Percentiles rank a stretch among this genome's conserved stretches.
phyloP scores from a whole-genome alignment of 2,888 invertebrate species.

The Dione vanillae region DNA sequence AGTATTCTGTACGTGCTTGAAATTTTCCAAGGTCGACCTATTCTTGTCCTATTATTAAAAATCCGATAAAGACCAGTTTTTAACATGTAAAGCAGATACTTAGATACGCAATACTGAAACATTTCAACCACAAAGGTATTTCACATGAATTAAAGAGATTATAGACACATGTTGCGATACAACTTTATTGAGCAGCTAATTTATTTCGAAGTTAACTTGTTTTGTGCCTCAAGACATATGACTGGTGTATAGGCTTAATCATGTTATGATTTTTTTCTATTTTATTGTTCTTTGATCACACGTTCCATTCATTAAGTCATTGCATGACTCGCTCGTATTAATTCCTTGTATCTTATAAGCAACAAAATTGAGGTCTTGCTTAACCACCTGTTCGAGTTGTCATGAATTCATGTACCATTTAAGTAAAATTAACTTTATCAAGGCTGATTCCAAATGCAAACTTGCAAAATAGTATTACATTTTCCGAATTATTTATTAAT shows the following conservation, averaged over 20 bases:
- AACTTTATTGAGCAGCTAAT: constrained; percentile 7
- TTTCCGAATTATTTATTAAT: not conserved
- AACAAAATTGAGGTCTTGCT: constrained; percentile 40
- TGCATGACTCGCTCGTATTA: constrained; percentile 41
- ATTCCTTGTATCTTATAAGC: constrained; percentile 35
- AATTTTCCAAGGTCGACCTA: constrained; percentile 18
- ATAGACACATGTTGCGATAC: not conserved
- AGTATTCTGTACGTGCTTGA: not conserved
- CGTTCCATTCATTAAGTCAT: constrained; percentile 36
- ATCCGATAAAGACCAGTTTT: not conserved
- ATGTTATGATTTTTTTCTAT: constrained; percentile 8
- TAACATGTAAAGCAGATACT: not conserved
- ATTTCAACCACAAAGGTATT: constrained; percentile 13
- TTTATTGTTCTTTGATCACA: constrained; percentile 27
- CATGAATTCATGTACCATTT: constrained; percentile 24
- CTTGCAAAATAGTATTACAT: constrained; percentile 5
- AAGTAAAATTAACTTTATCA: constrained; percentile 19
- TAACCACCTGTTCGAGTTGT: constrained; percentile 30
- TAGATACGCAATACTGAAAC: not conserved
- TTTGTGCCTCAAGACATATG: not conserved
- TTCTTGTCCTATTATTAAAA: constrained; percentile 8
- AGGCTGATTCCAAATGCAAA: not conserved
- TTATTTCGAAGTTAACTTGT: constrained; percentile 1
- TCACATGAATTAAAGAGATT: constrained; percentile 15
- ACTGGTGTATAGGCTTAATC: not conserved